These are phyloP conservation scores for Sebastes iracundus DNA, from an alignment of 2,797 vertebrate genomes.

Conservation along the genomic window DNA sequence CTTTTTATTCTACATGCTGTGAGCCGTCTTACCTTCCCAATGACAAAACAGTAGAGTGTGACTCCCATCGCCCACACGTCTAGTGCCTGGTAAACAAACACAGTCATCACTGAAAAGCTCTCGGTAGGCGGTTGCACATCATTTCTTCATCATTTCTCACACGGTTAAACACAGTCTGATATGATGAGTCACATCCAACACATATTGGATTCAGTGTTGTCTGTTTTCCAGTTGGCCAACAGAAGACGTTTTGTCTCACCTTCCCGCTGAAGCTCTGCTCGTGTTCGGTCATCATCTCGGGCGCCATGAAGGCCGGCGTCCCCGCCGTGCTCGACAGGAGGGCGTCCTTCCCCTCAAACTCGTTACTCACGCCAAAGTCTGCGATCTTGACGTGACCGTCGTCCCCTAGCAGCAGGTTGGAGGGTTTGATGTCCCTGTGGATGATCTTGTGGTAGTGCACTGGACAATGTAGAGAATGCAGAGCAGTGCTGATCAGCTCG, in stretches of 20 bases:
- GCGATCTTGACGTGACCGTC: slow-evolving; percentile 94
- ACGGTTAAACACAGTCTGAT: background rate
- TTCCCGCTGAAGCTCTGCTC: slow-evolving; percentile 93
- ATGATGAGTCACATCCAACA: background rate
- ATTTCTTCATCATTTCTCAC: slow-evolving; percentile 3
- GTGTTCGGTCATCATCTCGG: slow-evolving; percentile 89
- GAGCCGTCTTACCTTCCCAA: slow-evolving; percentile 87
- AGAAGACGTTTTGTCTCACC: slow-evolving; percentile 68
- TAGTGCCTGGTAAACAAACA: slow-evolving; percentile 86
- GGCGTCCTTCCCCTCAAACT: slow-evolving; percentile 93
- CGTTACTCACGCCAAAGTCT: slow-evolving; percentile 96
- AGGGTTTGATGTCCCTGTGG: slow-evolving; percentile 97
- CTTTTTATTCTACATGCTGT: background rate
- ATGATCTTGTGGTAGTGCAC: slow-evolving; percentile 98
- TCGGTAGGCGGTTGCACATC: background rate
- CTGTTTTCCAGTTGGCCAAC: background rate
- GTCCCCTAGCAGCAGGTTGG: slow-evolving; percentile 94
- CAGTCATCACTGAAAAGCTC: slow-evolving; percentile 7
- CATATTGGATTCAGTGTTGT: background rate
- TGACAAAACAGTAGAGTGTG: slow-evolving; percentile 94
- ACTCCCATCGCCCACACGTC: slow-evolving; percentile 97
- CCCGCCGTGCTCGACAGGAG: slow-evolving; percentile 91
- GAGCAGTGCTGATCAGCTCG: background rate
- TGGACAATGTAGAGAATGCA: slow-evolving; percentile 42
- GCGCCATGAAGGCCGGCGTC: slow-evolving; percentile 98